Conservation (phyloP, 2,797 vertebrate genomes). For the Acestrorhynchus altus region DNA sequence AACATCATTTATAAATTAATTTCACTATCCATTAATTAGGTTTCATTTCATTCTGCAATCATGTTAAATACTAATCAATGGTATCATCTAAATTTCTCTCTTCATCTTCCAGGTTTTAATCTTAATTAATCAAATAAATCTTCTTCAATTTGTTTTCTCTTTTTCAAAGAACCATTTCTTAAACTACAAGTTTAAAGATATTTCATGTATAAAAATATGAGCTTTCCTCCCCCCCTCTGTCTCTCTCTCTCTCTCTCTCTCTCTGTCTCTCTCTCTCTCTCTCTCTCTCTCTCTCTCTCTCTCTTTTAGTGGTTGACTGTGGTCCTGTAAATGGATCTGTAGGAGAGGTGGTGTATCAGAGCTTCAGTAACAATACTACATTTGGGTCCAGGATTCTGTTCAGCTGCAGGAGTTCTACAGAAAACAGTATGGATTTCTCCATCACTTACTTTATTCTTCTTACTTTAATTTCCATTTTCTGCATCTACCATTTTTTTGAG, state of each 20-base stretch:
- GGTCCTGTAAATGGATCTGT: constrained; percentile 76
- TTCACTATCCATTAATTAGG: too few species aligned
- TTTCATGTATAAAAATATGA: too few species aligned
- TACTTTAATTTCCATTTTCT: neutral
- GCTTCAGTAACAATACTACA: constrained; percentile 83
- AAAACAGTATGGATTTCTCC: constrained; percentile 74
- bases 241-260: constrained; percentile 30
- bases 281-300: constrained; percentile 20
- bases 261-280: constrained; percentile 7
- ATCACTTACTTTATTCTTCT: too few species aligned
- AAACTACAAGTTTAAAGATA: too few species aligned
- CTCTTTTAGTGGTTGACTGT: constrained; percentile 87
- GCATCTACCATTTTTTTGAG: neutral
- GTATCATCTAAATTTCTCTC: too few species aligned
- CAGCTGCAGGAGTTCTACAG: constrained; percentile 77
- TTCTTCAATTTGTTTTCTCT: too few species aligned
- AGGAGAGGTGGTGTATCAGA: constrained; percentile 81
- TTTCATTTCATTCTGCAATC: too few species aligned
- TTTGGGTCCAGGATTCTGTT: constrained; percentile 84
- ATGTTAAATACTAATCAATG: too few species aligned
- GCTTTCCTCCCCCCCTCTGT: neutral
- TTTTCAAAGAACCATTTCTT: too few species aligned
- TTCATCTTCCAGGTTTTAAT: too few species aligned
- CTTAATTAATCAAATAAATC: too few species aligned
- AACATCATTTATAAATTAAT: too few species aligned